Base-by-base conservation (phyloP, 2,888 invertebrate genomes). In the Melinaea marsaeus region DNA sequence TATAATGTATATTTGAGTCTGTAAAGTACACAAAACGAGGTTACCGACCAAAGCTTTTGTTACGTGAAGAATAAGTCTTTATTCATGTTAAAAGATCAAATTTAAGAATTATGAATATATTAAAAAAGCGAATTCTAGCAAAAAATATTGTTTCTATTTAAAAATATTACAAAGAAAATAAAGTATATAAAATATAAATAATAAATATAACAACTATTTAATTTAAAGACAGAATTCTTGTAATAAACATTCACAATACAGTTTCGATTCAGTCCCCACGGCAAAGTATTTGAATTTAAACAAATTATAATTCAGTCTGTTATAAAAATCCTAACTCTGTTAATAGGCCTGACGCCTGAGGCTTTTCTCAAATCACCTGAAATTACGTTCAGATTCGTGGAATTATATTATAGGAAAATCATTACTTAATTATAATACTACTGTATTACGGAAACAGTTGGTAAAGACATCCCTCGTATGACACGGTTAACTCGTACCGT, bases 371-470 rank as follows among this genome's bases (percentile, higher is more conserved):
- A 22, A 22, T 22, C 22, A 22, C 22, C 22, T 22, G 22, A 22
- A 22, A 22, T 22, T 22, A 22, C 22, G 22, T 22, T 22, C 1
- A 22, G 22, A 22, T 1, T 22, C 37, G 37, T 4, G 7, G 4
- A 37, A 37, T 37, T 37, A 37, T 37, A 2, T 2, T 6, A 37
- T 37, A 4, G 22, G 22, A 37, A 6, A 37, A 37, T 37, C 48
- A n/a, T 48, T 2, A n/a, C 48, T n/a, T 48, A 11, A 48, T 48
- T 48, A 48, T 48, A 48, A 37, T 37, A 37, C 37, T 13, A 48
- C 48, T 48, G 2, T 62, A 68, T 69, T 69, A 66, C 69, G 74
- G 72, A 72, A 79, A 71, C 74, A 75, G 74, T 64, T 70, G 65
- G n/a, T 62, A n/a, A n/a, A n/a, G n/a, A n/a, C n/a, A n/a, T n/a